Conservation (phyloP, 2,888 invertebrate genomes). For the Barypeithes pellucidus region DNA sequence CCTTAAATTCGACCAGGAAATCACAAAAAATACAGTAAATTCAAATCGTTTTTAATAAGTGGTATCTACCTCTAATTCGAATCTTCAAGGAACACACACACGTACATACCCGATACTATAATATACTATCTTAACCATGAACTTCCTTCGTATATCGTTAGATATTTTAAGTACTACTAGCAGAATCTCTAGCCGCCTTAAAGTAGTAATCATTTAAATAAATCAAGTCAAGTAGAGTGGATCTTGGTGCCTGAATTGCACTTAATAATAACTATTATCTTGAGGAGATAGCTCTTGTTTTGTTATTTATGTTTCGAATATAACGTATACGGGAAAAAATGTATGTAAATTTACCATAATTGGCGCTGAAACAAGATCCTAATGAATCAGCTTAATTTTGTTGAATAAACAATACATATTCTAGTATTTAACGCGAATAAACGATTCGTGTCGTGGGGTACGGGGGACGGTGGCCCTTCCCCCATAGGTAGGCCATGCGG, state of each 20-base stretch:
- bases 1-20: too few relatives aligned
- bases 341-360: background rate
- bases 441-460: too few relatives aligned
- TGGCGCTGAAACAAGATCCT: too few relatives aligned
- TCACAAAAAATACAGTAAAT: too few relatives aligned
- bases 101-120: background rate
- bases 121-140: background rate
- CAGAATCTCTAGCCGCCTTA: slow-evolving; percentile 9
- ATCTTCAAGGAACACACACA: background rate
- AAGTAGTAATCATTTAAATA: background rate
- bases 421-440: too few relatives aligned
- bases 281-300: slow-evolving; percentile 9
- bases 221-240: slow-evolving; percentile 10
- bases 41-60: too few relatives aligned
- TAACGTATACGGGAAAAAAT: background rate
- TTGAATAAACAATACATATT: too few relatives aligned
- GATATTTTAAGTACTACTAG: slow-evolving; percentile 13
- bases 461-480: too few relatives aligned
- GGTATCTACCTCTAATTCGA: background rate
- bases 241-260: slow-evolving; percentile 6
- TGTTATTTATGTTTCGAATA: background rate
- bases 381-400: too few relatives aligned
- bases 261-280: slow-evolving; percentile 19
- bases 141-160: slow-evolving; percentile 9
- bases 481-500: too few relatives aligned